These are phyloP conservation scores for Cephalopholis sonnerati DNA, from an alignment of 2,113 vertebrate species.

Conservation along the genomic window DNA sequence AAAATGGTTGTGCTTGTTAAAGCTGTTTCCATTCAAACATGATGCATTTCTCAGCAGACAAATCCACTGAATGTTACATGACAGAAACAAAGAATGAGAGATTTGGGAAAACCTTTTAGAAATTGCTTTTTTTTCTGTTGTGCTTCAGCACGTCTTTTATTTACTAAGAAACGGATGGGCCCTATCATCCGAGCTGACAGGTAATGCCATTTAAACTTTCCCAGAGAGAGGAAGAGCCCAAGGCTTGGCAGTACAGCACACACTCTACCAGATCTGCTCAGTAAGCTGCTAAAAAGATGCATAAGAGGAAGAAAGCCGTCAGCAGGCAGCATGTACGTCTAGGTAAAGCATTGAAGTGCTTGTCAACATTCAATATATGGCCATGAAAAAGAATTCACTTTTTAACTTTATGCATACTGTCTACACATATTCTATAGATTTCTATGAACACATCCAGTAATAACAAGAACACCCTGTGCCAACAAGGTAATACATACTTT, in stretches of 20 bases:
- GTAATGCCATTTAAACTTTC: conserved; percentile 66
- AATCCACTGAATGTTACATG: conserved; percentile 52
- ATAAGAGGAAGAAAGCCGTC: conserved; percentile 13
- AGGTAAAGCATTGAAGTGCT: not conserved
- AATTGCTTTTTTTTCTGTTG: conserved; percentile 49
- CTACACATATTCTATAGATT: not conserved
- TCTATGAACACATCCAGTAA: not conserved
- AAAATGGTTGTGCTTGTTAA: conserved; percentile 45
- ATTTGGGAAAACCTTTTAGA: conserved; percentile 66
- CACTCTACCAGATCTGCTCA: conserved; percentile 20
- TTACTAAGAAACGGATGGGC: conserved; percentile 56
- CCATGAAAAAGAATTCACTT: not conserved
- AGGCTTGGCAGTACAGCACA: conserved; percentile 48
- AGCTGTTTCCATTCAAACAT: conserved; percentile 47
- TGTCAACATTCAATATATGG: conserved; percentile 1
- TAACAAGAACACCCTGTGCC: not conserved
- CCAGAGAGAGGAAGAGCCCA: conserved; percentile 54
- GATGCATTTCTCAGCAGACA: conserved; percentile 53
- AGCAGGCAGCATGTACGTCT: not conserved
- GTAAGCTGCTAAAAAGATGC: conserved; percentile 40
- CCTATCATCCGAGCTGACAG: conserved; percentile 65
- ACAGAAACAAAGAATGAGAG: conserved; percentile 66
- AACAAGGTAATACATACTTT: not conserved
- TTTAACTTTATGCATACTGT: not conserved
- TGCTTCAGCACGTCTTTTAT: conserved; percentile 62